Evolutionary conservation across 2,113 vertebrate genomes (phyloP).

Genomic region (Chionis minor): DNA sequence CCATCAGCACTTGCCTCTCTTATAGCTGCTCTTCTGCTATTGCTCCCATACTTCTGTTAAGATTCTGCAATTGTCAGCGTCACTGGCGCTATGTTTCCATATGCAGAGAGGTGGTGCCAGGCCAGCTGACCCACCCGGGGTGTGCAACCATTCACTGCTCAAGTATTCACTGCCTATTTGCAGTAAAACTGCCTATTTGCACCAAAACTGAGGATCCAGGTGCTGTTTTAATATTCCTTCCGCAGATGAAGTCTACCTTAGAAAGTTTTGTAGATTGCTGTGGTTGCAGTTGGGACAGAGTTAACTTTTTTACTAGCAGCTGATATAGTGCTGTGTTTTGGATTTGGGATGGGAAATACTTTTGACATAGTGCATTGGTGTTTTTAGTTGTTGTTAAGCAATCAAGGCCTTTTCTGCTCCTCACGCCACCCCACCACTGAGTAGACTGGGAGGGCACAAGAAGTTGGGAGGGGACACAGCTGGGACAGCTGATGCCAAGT

Average conservation of each 20-base stretch:
- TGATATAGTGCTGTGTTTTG: background rate
- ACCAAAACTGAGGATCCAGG: background rate
- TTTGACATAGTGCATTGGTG: background rate
- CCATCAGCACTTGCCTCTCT: background rate
- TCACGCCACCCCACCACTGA: background rate
- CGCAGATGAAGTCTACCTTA: background rate
- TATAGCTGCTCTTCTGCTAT: background rate
- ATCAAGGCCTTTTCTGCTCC: background rate
- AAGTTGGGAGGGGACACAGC: background rate
- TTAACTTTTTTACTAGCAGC: background rate
- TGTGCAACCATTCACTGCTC: accelerated
- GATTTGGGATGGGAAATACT: background rate
- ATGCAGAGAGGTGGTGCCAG: background rate
- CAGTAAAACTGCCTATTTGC: background rate
- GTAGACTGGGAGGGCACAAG: background rate
- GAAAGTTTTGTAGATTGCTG: background rate
- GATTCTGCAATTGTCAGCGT: background rate
- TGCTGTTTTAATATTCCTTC: background rate
- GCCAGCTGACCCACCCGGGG: background rate
- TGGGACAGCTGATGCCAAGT: background rate
- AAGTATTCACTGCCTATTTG: background rate
- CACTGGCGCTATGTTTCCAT: background rate
- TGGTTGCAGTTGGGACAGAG: background rate
- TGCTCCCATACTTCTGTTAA: background rate
- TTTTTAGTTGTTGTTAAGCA: background rate